Base-by-base conservation (phyloP, 2,888 invertebrate genomes). In the Aphodius granarius region DNA sequence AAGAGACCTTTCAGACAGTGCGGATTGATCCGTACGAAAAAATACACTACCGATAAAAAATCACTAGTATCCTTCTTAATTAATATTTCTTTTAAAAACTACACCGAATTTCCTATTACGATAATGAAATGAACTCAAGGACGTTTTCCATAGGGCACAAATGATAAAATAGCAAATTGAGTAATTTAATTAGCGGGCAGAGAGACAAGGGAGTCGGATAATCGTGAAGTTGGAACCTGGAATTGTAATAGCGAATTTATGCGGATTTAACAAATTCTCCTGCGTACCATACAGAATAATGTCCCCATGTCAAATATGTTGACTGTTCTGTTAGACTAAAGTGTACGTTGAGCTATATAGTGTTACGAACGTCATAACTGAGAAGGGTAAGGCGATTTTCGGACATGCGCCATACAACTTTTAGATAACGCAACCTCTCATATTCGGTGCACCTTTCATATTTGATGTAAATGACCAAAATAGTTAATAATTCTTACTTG, bases 401-500 rank as follows among this genome's bases (percentile, higher is more conserved):
- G n/a, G n/a, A n/a, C n/a, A n/a, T n/a, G n/a, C n/a, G n/a, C n/a
- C n/a, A n/a, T n/a, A n/a, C n/a, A n/a, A n/a, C n/a, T n/a, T n/a
- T n/a, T n/a, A n/a, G n/a, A n/a, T n/a, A n/a, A n/a, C n/a, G n/a
- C n/a, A n/a, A n/a, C n/a, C n/a, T n/a, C n/a, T n/a, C n/a, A n/a
- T n/a, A n/a, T n/a, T n/a, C n/a, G n/a, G n/a, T n/a, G n/a, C n/a
- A n/a, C n/a, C n/a, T n/a, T n/a, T n/a, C n/a, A n/a, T n/a, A n/a
- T n/a, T n/a, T n/a, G n/a, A n/a, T n/a, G n/a, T n/a, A n/a, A n/a
- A n/a, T n/a, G n/a, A n/a, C n/a, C n/a, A n/a, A n/a, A n/a, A n/a
- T n/a, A n/a, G n/a, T n/a, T n/a, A n/a, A n/a, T 65, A 21, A 3
- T 20, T 86, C 92, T 92, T 88, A 95, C 92, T 92, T 93, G 89